Conservation (phyloP, 2,888 invertebrate genomes). For the Caenorhabditis sp. region DNA sequence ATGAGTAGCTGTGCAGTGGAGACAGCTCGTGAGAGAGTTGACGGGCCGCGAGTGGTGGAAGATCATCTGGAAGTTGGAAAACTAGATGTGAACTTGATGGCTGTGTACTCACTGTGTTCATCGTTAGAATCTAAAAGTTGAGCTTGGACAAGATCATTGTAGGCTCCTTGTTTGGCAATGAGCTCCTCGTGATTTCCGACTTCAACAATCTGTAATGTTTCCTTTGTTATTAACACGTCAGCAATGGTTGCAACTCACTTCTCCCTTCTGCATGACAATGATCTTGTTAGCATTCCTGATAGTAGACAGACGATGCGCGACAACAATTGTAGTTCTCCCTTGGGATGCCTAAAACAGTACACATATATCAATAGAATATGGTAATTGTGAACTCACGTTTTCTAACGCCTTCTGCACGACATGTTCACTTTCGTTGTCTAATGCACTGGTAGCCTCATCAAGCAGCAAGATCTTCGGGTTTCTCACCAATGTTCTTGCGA, state of each 20-base stretch:
- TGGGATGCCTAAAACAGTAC: conserved; percentile 79
- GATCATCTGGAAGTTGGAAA: conserved; percentile 6
- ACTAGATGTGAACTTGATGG: neutral
- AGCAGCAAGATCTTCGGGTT: conserved; percentile 67
- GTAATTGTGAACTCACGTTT: conserved; percentile 81
- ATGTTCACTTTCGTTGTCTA: conserved; percentile 76
- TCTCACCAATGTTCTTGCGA: conserved; percentile 68
- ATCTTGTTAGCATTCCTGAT: conserved; percentile 85
- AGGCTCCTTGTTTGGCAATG: conserved; percentile 87
- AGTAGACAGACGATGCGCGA: conserved; percentile 85
- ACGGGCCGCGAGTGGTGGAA: conserved; percentile 24
- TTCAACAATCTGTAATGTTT: conserved; percentile 86
- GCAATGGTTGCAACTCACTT: conserved; percentile 72
- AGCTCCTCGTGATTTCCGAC: conserved; percentile 88
- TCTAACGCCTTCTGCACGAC: conserved; percentile 85
- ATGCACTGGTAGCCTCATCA: conserved; percentile 70
- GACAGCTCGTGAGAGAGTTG: conserved; percentile 46
- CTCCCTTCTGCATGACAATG: conserved; percentile 83
- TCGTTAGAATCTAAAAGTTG: conserved; percentile 73
- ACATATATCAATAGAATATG: too few relatives aligned
- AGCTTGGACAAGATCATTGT: conserved; percentile 86
- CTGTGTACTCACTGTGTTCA: conserved; percentile 38
- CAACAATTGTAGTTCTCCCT: conserved; percentile 84
- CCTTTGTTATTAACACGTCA: neutral
- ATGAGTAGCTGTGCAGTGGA: conserved; percentile 44